A percentile compares a stretch with the other conserved stretches of the same genome.
These are phyloP conservation scores for Okamejei kenojei DNA, from an alignment of 2,797 vertebrate species.

Conservation along the genomic window DNA sequence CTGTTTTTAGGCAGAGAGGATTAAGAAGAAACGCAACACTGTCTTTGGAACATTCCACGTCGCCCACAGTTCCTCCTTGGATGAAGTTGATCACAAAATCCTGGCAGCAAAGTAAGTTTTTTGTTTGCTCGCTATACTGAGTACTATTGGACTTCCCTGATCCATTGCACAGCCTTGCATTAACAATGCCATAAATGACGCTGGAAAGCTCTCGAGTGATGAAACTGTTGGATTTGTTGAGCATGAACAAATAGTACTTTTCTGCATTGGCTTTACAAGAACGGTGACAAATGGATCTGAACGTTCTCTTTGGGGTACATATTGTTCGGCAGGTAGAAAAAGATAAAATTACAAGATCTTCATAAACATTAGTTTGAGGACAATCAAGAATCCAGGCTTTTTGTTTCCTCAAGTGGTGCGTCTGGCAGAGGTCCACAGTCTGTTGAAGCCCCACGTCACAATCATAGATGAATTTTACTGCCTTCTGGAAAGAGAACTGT, in stretches of 20 bases:
- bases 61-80: slow-evolving; percentile 91
- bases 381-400: no score
- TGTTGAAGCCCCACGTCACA: not conserved
- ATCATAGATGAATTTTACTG: not conserved
- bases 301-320: not conserved
- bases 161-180: not conserved
- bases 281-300: not conserved
- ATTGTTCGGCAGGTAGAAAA: not conserved
- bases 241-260: not conserved
- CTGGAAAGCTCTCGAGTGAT: not conserved
- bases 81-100: slow-evolving; percentile 98
- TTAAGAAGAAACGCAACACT: slow-evolving; percentile 91
- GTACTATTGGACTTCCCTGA: not conserved
- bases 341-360: not conserved
- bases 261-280: not conserved
- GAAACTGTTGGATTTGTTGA: not conserved
- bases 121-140: not conserved
- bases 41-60: slow-evolving; percentile 93
- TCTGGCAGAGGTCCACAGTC: not conserved
- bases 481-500: not conserved
- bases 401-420: not conserved
- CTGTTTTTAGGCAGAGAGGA: slow-evolving; percentile 83
- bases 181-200: not conserved
- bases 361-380: not conserved
- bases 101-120: slow-evolving; percentile 89